Evolutionary conservation across 2,113 vertebrate genomes (phyloP).

Genomic region (Brachyhypopomus occidentalis): DNA sequence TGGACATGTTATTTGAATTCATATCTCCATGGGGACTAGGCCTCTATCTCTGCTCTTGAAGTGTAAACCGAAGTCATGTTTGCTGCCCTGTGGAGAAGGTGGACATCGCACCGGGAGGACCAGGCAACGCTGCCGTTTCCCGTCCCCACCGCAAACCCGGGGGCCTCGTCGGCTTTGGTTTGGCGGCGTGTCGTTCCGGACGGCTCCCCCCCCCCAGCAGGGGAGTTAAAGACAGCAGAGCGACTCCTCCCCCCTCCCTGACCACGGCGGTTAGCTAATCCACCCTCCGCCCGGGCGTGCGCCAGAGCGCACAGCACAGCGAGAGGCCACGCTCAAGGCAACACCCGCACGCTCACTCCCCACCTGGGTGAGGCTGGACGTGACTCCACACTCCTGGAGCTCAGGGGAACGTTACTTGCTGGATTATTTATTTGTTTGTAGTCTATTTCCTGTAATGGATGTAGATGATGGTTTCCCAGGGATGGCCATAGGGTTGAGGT

Average conservation of each 20-base stretch:
- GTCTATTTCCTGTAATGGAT: neutral
- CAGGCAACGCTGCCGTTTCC: too few relatives aligned
- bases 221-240: neutral
- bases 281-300: conserved; percentile 2
- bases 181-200: conserved; percentile 22
- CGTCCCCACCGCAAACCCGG: too few relatives aligned
- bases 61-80: too few relatives aligned
- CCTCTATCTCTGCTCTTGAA: too few relatives aligned
- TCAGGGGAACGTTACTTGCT: neutral
- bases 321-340: neutral
- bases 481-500: neutral
- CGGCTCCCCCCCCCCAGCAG: neutral
- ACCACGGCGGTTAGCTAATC: conserved; percentile 6
- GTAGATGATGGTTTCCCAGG: neutral
- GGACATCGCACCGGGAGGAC: too few relatives aligned
- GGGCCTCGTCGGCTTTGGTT: too few relatives aligned
- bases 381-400: neutral
- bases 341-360: conserved; percentile 4
- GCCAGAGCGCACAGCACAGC: neutral
- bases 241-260: neutral
- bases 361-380: neutral
- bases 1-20: too few relatives aligned
- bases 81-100: too few relatives aligned
- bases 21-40: too few relatives aligned
- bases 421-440: neutral